Evolutionary conservation across 64 coral and sea anemone species (phyloP), one percentile per base, ranked within the genome.

Genomic region (Montipora foliosa): DNA sequence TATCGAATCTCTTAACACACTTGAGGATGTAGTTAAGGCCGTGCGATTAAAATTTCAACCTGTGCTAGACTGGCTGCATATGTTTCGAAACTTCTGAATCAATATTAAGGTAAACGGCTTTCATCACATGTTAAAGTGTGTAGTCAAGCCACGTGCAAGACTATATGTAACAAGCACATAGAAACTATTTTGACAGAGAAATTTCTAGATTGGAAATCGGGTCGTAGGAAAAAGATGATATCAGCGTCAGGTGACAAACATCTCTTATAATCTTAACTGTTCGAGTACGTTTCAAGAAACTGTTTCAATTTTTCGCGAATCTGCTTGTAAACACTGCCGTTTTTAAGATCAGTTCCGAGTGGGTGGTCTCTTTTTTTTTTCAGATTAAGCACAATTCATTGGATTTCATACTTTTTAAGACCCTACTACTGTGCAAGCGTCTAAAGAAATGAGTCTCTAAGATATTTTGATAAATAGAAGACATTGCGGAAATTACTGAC

Each of bases 401-500:
- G 1, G 8, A 68, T 49, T 86, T 72, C 14, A 44, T 19, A 8
- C 61, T 3, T 21, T 71, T 46, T 6, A 5, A 21, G 46, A 24
- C 17, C 61, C 46, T 48, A 71, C 46, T 48, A 71, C 64, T 70
- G 82, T 86, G 79, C 58, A 6, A 82, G 2, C 25, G 12, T 45
- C 47, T 19, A 16, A 16, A 78, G 53, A 57, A 46, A 5, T 12
- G 74, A 46, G 8, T 11, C 44, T 44, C 6, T 47, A n/a, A 51
- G 59, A 84, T 67, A 16, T 10, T 16, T 16, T 25, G 59, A 67
- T 51, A 20, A 47, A 86, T 70, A 71, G 12, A 69, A 64, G 44
- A 72, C 82, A 71, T 86, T 84, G 47, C 66, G 68, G 17, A 72
- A 86, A 86, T 86, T 49, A 71, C 46, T 86, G 46, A 22, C 14